Percentiles rank a stretch among this genome's conserved stretches.
Conservation (phyloP, 2,113 vertebrate genomes). For the Rhabdornis inornatus region DNA sequence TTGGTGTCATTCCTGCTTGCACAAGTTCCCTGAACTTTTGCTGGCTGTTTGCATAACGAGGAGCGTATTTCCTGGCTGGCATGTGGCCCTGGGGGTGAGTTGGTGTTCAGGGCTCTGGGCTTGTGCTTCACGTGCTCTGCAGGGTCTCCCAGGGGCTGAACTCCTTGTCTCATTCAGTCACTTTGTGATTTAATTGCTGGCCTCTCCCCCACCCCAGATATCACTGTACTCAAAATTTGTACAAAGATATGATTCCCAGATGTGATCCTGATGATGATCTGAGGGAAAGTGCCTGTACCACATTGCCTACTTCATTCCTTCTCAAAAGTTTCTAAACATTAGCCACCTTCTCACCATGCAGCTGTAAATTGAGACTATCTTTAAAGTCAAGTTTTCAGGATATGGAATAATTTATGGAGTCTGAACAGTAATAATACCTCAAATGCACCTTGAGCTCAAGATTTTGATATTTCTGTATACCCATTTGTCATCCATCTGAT, state of each 20-base stretch:
- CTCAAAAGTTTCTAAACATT: not conserved
- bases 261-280: not conserved
- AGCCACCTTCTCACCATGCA: not conserved
- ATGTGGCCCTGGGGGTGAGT: not conserved
- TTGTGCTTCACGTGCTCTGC: not conserved
- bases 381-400: not conserved
- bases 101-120: not conserved
- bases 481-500: not conserved
- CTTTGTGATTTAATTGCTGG: not conserved
- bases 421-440: not conserved
- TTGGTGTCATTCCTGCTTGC: not conserved
- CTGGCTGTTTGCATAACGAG: constrained; percentile 46
- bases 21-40: constrained; percentile 13
- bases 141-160: not conserved
- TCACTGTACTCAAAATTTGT: no score
- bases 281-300: not conserved
- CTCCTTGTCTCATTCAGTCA: not conserved
- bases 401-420: not conserved
- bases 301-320: not conserved
- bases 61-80: constrained; percentile 12
- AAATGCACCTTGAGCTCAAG: not conserved
- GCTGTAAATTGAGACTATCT: not conserved
- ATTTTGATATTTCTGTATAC: not conserved
- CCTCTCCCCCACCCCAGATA: not conserved
- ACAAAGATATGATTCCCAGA: not conserved